Base-by-base conservation (phyloP, 2,113 vertebrate species). In the Cochlearius cochlearius region DNA sequence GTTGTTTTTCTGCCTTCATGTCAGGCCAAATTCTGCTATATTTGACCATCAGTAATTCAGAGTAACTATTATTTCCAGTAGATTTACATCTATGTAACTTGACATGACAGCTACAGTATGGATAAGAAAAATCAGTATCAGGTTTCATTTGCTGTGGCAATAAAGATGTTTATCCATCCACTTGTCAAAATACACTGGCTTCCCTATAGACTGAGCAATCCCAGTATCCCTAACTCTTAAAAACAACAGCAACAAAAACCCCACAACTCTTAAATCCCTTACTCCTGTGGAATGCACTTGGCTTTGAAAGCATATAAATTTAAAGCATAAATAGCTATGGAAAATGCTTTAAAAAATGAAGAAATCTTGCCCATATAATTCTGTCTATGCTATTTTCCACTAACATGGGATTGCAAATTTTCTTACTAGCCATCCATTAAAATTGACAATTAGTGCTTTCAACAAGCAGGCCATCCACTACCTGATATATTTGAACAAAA, bases 71-170 rank as follows among this genome's bases (percentile, higher is more conserved):
- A 52, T 82, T 89, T 96, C 68, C 55, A 34, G 59, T 83, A 47
- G 53, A 89, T 96, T 95, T 97, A 89, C 62, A 82, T 58, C 69
- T 74, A 0, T 72, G 82, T 89, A 68, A 86, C 79, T 88, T 95
- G 86, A 92, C 74, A 32, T 82, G 78, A 76, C 3, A 8, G 89
- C 45, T 87, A 21, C 63, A 86, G 20, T 59, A 91, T 53, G 52
- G 63, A 64, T 84, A 87, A 84, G 58, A 97, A 93, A 96, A 95
- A 91, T 66, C 63, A 66, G 53, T 88, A 83, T 90, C 55, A 45
- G 25, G 21, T 93, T 95, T 93, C 32, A 16, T 83, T 96, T 96
- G 49, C 58, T 78, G 56, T 86, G 63, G 69, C 59, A 88, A 26
- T 87, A 71, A 94, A 93, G 60, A 36, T 82, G n/a, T 92, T 96